Base-by-base conservation (phyloP, 92 coral and sea anemone genomes). In the Paramuricea clavata region DNA sequence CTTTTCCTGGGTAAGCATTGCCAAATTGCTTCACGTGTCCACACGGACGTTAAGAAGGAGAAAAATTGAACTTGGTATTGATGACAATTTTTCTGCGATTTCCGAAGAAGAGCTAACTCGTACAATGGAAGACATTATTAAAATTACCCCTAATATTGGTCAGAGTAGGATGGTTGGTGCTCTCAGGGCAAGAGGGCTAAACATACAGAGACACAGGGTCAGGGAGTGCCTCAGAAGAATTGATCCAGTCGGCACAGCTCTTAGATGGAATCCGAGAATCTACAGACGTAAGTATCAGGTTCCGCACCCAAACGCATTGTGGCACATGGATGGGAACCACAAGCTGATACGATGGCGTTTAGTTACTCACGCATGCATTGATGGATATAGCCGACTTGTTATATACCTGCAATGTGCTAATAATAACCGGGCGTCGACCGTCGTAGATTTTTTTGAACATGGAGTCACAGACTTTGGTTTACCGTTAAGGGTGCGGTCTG, bases 291-390 rank as follows among this genome's bases (percentile, higher is more conserved):
- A 11, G 0, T 78, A 89, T 73, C 72, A 75, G 27, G 85, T 88
- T 6, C 52, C 67, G 9, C 78, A 71, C 4, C 87, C 93, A 3
- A 90, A 90, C 22, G 47, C 49, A 34, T 32, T 90, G 1, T 89
- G 92, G 92, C 90, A 86, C 77, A 69, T 86, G 0, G 90, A 90
- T 60, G 32, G 90, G 6, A 90, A 90, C 64, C 93, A 90, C 70
- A 86, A 90, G 41, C 81, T 90, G 12, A 76, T 90, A 9, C 2
- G 59, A 0, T 91, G 93, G 90, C 47, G 86, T 15, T 88, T 91
- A 44, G 87, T 88, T 39, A 76, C 88, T 19, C 84, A 84, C 41
- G 90, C 93, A 16, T 80, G 82, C 23, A 88, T 83, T 1, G 89
- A 91, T 85, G 94, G 92, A 8, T 91, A 34, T 72, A 91, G 91